phyloP scores from a whole-genome alignment of 2,113 vertebrate species.

The Tonatia bakeri region DNA sequence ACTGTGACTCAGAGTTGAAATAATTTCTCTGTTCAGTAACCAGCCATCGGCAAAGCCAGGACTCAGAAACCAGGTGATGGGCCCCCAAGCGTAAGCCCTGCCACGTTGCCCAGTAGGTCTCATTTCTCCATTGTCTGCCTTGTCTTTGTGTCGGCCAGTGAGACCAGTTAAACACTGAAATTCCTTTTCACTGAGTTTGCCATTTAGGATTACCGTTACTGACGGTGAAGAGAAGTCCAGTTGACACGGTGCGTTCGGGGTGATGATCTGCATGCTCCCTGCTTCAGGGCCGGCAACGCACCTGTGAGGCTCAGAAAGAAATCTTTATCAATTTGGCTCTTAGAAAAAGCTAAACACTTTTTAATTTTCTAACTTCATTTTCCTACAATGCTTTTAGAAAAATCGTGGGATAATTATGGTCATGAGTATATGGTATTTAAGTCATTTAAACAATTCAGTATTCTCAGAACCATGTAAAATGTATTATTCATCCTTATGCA shows the following conservation, averaged over 20 bases:
- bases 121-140: rapidly evolving
- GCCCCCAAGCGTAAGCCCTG: neutral
- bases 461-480: neutral
- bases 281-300: neutral
- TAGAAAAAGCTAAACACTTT: neutral
- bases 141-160: neutral
- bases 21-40: neutral
- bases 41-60: neutral
- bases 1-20: neutral
- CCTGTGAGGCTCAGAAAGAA: neutral
- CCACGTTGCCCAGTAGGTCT: rapidly evolving
- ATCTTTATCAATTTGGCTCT: neutral
- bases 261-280: neutral
- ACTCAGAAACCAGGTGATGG: neutral
- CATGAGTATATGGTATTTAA: neutral
- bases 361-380: neutral
- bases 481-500: neutral
- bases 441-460: neutral
- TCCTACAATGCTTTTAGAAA: neutral
- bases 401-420: neutral
- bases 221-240: neutral
- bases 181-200: neutral
- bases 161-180: neutral
- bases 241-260: neutral
- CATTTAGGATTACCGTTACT: neutral